A percentile compares a stretch with the other conserved stretches of the same genome.
Conservation (phyloP, 2,888 invertebrate genomes). For the Apocheima hispidaria region DNA sequence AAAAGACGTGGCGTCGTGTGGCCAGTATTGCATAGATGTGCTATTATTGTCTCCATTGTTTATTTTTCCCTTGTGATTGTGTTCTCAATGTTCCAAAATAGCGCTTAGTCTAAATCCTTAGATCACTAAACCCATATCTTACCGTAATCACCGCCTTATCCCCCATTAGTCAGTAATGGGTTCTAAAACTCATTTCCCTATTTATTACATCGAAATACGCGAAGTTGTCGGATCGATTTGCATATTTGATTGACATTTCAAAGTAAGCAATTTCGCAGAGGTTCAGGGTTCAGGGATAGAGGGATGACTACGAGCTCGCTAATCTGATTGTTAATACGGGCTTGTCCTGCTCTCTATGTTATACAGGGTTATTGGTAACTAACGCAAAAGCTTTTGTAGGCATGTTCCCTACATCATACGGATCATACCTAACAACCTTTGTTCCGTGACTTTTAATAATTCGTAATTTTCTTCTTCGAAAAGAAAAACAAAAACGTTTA, state of each 20-base stretch:
- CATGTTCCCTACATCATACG: too few species aligned
- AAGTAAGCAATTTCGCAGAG: slow-evolving; percentile 36
- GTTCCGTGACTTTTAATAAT: too few species aligned
- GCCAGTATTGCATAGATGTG: too few species aligned
- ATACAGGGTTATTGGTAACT: too few species aligned
- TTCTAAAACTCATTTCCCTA: slow-evolving; percentile 35
- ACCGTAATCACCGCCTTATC: slow-evolving; percentile 9
- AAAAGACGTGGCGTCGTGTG: too few species aligned
- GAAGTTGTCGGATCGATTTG: slow-evolving; percentile 44
- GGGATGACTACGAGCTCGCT: slow-evolving; percentile 19
- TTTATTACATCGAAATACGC: slow-evolving; percentile 38
- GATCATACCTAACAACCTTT: too few species aligned
- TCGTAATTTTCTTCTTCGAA: too few species aligned
- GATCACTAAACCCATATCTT: neutral
- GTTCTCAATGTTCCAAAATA: too few species aligned
- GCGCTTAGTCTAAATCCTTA: neutral
- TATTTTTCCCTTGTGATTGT: neutral
- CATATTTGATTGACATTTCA: slow-evolving; percentile 52
- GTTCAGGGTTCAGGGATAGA: slow-evolving; percentile 25
- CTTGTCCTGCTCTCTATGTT: neutral
- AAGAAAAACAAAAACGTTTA: too few species aligned
- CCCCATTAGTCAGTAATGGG: slow-evolving; percentile 23
- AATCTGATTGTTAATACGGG: slow-evolving; percentile 25
- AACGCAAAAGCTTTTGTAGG: too few species aligned
- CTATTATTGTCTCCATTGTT: neutral